Evolutionary conservation across 1,140 invertebrate genomes (phyloP), one percentile per base, ranked within the genome.

Genomic region (Mactra quadrangularis): DNA sequence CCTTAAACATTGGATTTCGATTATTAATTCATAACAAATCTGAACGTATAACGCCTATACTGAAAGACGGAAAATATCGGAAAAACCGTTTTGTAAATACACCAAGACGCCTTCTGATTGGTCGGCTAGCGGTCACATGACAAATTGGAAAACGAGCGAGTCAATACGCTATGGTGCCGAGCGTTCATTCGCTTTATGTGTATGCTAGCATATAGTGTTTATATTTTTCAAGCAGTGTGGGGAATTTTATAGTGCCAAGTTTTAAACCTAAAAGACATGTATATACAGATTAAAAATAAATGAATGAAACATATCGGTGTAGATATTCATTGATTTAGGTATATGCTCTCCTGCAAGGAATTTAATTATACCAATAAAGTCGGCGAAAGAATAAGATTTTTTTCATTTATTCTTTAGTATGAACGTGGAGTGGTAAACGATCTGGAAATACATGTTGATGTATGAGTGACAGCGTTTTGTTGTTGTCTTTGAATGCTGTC

Each of bases 71-170:
- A 64, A 33, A 64, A 47, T 76, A 76, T 76, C 45, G 74, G 74
- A 62, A 76, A 76, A 76, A 76, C 59, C 74, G 47, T 62, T 76
- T 76, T 76, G 74, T 76, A 76, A 76, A 76, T 76, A 76, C 15
- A n/a, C 38, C 25, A 22, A 45, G 59, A 38, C 50, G 29, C 1
- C 31, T 50, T 33, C n/a, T 47, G 53, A 74, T 76, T 62, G 74
- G 59, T 33, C 31, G 6, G 25, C 62, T 33, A 29, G 45, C 38
- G 31, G 45, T 76, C 74, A 62, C 74, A 33, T 62, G 74, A 45
- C 74, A 62, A 52, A 62, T 33, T 27, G 27, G n/a, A 33, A 52
- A 31, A 62, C 74, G 19, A 19, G 74, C 41, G 22, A 38, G 52
- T 59, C 55, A 76, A 62, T 62, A 62, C 53, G 59, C 35, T 60